A percentile compares a stretch with the other conserved stretches of the same genome.
These are phyloP conservation scores for Ceratina calcarata DNA, from an alignment of 1,140 invertebrate species.

Conservation along the genomic window DNA sequence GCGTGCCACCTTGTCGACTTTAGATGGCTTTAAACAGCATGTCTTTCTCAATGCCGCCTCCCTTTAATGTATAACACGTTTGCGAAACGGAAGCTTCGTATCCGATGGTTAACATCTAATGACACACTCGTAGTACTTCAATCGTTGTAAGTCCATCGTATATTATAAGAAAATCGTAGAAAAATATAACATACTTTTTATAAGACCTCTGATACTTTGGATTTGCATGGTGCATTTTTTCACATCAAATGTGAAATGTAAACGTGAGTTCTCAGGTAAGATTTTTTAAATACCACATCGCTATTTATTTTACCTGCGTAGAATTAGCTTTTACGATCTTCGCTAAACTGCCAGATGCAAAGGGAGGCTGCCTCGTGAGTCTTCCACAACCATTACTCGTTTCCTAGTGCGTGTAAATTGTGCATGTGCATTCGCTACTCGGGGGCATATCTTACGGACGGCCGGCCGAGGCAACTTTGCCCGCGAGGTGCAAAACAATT, in stretches of 20 bases:
- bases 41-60: constrained; percentile 13
- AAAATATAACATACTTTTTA: too few species aligned
- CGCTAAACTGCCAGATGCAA: constrained; percentile 34
- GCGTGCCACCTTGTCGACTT: constrained; percentile 32
- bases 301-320: too few species aligned
- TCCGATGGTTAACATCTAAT: too few species aligned
- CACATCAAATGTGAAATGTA: too few species aligned
- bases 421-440: constrained; percentile 34
- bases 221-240: too few species aligned
- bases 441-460: constrained; percentile 53
- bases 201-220: too few species aligned
- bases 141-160: too few species aligned
- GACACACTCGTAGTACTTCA: too few species aligned
- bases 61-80: constrained; percentile 15
- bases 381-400: constrained; percentile 57
- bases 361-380: constrained; percentile 50
- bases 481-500: constrained; percentile 78
- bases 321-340: not conserved
- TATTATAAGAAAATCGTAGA: too few species aligned
- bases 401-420: constrained; percentile 41
- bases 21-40: not conserved
- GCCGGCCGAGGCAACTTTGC: constrained; percentile 58
- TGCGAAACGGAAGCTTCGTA: too few species aligned
- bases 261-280: too few species aligned
- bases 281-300: too few species aligned